Evolutionary conservation across 2,888 invertebrate genomes (phyloP), one percentile per base, ranked within the genome.

Genomic region (Ethmia dodecea): DNA sequence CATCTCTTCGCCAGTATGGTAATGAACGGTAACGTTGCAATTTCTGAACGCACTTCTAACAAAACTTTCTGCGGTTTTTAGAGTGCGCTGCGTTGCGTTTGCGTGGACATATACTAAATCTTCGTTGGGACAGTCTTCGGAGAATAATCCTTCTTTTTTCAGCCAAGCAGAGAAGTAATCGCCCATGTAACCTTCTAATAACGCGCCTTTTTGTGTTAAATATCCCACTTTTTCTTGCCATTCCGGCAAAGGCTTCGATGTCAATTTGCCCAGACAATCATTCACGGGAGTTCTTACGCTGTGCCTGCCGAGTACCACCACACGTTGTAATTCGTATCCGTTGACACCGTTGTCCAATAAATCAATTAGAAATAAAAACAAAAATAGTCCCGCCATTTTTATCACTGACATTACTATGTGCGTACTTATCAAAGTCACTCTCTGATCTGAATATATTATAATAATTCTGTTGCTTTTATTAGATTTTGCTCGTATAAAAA

Each of bases 301-400:
- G 43, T 81, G 81, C 12, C 81, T 60, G 18, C 79, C 72, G 10
- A 81, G 42, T 32, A 77, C 57, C 2, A 78, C 37, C 18, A 78
- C 73, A 63, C 77, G 69, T 34, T 58, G 47, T 14, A 69, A 18
- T 9, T 13, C 14, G n/a, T 24, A 31, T 6, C 20, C 24, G 9
- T 24, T 16, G n/a, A n/a, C n/a, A n/a, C n/a, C 1, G 11, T 11
- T 12, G 22, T n/a, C 9, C 22, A 22, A 22, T n/a, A 28, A 28
- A 1, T 8, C 20, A 1, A 12, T 5, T 1, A 31, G 13, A 13
- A 33, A 4, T 12, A 24, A 25, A 25, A 33, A 18, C 13, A 33
- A 33, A 1, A 33, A 12, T 5, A 13, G 16, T 33, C 16, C 33
- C 27, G 18, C 27, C 33, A 33, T 33, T 27, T 31, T 31, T 13